Evolutionary conservation across 2,113 vertebrate genomes (phyloP).

Genomic region (Chiloscyllium plagiosum): DNA sequence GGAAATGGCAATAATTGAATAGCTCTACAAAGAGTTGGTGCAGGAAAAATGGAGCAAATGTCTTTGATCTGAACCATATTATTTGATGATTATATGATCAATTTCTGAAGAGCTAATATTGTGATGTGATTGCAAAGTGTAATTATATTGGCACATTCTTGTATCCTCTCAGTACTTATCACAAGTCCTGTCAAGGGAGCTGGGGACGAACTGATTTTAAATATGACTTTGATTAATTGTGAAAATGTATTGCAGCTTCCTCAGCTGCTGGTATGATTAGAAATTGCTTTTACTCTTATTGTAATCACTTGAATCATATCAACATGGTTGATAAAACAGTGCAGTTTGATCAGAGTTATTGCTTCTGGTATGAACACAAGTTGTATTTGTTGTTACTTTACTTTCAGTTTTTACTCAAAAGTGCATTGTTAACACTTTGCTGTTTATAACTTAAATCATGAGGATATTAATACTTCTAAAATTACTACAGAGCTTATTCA

Average conservation of each 20-base stretch:
- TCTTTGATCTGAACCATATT: neutral
- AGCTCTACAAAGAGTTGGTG: neutral
- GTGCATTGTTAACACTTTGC: neutral
- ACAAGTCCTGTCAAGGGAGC: neutral
- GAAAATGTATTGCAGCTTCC: neutral
- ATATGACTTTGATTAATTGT: neutral
- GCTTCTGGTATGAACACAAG: neutral
- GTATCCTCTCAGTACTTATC: neutral
- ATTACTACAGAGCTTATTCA: neutral
- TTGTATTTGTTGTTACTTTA: neutral
- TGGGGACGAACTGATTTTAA: neutral
- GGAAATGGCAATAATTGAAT: neutral
- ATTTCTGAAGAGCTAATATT: neutral
- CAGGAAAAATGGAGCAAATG: neutral
- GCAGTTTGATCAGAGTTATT: neutral
- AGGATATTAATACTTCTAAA: neutral
- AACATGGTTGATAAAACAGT: neutral
- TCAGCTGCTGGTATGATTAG: neutral
- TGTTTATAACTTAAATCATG: neutral
- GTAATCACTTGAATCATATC: neutral
- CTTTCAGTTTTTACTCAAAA: neutral
- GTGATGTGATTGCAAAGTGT: neutral
- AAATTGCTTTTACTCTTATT: neutral
- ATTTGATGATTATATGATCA: neutral
- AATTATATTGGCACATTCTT: neutral